phyloP scores from a whole-genome alignment of 2,888 invertebrate genomes.

The Escarpia spicata region DNA sequence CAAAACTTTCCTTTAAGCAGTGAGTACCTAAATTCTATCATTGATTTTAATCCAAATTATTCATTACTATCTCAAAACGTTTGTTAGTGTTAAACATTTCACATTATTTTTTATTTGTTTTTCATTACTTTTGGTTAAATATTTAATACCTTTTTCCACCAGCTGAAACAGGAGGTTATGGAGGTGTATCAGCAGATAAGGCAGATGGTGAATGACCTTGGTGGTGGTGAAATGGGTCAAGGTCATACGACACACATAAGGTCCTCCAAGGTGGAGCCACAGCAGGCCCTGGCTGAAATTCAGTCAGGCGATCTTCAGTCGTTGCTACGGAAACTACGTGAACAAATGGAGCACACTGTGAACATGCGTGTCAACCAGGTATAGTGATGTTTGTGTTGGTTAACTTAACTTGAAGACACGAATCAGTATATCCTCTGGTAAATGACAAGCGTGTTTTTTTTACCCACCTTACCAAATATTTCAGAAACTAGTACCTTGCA shows the following conservation, averaged over 20 bases:
- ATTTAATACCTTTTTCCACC: constrained; percentile 28
- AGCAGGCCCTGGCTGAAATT: constrained; percentile 32
- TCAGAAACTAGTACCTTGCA: too few species aligned
- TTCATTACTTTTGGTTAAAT: neutral
- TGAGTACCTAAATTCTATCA: too few species aligned
- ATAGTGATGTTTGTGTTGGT: neutral
- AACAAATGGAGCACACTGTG: constrained; percentile 52
- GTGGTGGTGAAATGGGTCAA: constrained; percentile 28
- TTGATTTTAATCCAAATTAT: too few species aligned
- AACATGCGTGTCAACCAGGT: constrained; percentile 29
- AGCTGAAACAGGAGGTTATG: constrained; percentile 68
- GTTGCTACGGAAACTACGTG: constrained; percentile 54
- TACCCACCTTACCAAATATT: too few species aligned
- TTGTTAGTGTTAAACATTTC: too few species aligned
- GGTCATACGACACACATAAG: neutral
- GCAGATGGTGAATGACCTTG: constrained; percentile 61
- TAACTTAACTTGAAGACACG: neutral
- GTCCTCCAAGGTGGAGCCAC: constrained; percentile 32
- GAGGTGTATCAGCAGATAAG: constrained; percentile 66
- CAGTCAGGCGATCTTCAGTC: constrained; percentile 39
- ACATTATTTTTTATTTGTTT: neutral
- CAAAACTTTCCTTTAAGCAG: too few species aligned
- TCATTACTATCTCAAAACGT: too few species aligned
- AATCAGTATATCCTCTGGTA: too few species aligned
- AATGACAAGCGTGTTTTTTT: too few species aligned